These are phyloP conservation scores for Diaperis boleti DNA, from an alignment of 2,888 invertebrate genomes.

Conservation along the genomic window DNA sequence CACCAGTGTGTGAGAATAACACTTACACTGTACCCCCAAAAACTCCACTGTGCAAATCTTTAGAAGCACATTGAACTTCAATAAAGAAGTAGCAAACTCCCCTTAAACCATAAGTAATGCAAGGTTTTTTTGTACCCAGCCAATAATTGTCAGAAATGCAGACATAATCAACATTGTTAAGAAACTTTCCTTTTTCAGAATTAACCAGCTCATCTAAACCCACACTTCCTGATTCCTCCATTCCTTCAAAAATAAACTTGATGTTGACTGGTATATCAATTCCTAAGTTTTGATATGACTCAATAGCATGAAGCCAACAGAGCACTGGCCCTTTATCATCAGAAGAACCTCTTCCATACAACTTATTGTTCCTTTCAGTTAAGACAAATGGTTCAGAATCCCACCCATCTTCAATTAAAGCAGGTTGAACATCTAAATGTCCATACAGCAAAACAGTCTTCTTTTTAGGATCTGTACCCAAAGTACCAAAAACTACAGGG, in stretches of 20 bases:
- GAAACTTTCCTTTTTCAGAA: constrained; percentile 80
- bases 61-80: constrained; percentile 88
- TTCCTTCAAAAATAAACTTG: constrained; percentile 96
- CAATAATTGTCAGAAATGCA: constrained; percentile 99
- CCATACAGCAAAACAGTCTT: constrained; percentile 96
- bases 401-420: constrained; percentile 94
- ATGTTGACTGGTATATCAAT: constrained; percentile 77
- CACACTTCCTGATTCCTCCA: constrained; percentile 98
- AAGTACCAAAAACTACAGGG: constrained; percentile 83
- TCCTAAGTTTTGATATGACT: constrained; percentile 82
- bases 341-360: constrained; percentile 89
- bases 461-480: constrained; percentile 87
- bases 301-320: constrained; percentile 95
- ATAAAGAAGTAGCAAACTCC: constrained; percentile 93
- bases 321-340: constrained; percentile 96
- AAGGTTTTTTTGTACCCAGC: constrained; percentile 97
- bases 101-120: constrained; percentile 95
- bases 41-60: constrained; percentile 96
- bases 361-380: constrained; percentile 87
- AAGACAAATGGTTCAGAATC: constrained; percentile 93
- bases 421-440: constrained; percentile 98
- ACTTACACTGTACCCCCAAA: constrained; percentile 93
- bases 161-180: constrained; percentile 89
- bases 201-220: constrained; percentile 91
- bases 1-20: neutral